phyloP scores from a whole-genome alignment of 2,797 vertebrate species.

The Etheostoma nigrum region DNA sequence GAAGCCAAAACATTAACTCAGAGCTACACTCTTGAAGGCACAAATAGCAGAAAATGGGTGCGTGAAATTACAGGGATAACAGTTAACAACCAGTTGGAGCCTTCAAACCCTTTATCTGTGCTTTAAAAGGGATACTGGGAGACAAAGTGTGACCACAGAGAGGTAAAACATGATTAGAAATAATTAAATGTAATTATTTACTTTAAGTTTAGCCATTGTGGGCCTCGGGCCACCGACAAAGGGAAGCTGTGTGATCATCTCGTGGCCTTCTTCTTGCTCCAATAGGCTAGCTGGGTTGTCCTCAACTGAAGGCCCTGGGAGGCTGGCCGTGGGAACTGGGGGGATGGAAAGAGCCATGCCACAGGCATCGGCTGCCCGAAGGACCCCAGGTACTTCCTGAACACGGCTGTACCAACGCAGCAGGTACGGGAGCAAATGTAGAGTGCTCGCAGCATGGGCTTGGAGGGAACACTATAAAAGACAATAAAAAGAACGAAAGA shows the following conservation, averaged over 20 bases:
- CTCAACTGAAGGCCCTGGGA: conserved; percentile 31
- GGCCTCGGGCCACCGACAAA: conserved; percentile 96
- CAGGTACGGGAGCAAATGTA: conserved; percentile 87
- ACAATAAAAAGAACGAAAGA: conserved; percentile 23
- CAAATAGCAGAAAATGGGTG: conserved; percentile 57
- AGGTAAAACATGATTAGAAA: conserved; percentile 24
- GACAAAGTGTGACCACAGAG: conserved; percentile 24
- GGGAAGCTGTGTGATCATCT: conserved; percentile 71
- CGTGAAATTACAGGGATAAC: conserved; percentile 70
- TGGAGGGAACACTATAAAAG: conserved; percentile 85
- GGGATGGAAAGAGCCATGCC: conserved; percentile 83
- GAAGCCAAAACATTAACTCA: conserved; percentile 57
- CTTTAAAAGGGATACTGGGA: conserved; percentile 40
- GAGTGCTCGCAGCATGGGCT: conserved; percentile 66
- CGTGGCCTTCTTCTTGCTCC: conserved; percentile 71
- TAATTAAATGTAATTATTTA: conserved; percentile 78
- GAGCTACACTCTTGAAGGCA: conserved; percentile 44
- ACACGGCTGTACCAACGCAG: conserved; percentile 90
- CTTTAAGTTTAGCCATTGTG: conserved; percentile 95
- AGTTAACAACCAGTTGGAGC: conserved; percentile 70
- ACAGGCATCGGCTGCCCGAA: conserved; percentile 86
- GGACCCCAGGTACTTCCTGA: conserved; percentile 91
- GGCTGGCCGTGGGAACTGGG: conserved; percentile 10
- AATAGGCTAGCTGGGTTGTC: conserved; percentile 9
- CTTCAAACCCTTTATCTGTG: conserved; percentile 54